Evolutionary conservation across 2,888 invertebrate species (phyloP), one percentile per base, ranked within the genome.

Genomic region (Eristalis tenax): DNA sequence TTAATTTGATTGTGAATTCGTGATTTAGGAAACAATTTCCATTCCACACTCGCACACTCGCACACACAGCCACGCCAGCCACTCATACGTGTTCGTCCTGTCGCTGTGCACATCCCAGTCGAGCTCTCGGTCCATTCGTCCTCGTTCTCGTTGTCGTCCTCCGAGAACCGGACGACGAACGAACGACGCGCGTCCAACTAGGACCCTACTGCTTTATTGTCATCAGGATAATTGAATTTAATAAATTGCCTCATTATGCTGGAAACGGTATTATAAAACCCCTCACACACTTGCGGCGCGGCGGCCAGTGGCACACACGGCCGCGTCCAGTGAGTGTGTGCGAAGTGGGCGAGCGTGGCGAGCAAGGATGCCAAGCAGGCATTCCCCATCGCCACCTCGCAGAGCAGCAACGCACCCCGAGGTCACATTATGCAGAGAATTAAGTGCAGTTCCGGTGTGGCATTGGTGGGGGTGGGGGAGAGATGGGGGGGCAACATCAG

Each of bases 171-270:
- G 35, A 59, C 57, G 35, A n/a, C 57, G 66, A 38, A 73, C 69
- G 74, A 63, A n/a, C 69, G 59, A 66, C 56, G 74, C 59, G 59
- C 59, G 23, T 59, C 26, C 26, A 50, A 80, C 38, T 71, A 75
- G 66, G 86, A 73, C 83, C 75, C 76, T 68, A 70, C 71, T 85
- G 73, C 88, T 90, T 89, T 90, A 90, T 90, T 92, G 92, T 92
- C 92, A 92, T 90, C 92, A 91, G 91, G 91, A 91, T 92, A 92
- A 92, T 92, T 92, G 92, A 92, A 92, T 92, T 92, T 91, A 92
- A 92, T 92, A 92, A 92, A 92, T 92, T 92, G 91, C 92, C 92
- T 92, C 92, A 92, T 92, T 92, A 92, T 91, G 91, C 89, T 89
- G 74, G 81, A 59, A 83, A 88, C 83, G 87, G 80, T 87, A 89